Evolutionary conservation across 2,113 vertebrate species (phyloP).

Genomic region (Tachycineta bicolor): DNA sequence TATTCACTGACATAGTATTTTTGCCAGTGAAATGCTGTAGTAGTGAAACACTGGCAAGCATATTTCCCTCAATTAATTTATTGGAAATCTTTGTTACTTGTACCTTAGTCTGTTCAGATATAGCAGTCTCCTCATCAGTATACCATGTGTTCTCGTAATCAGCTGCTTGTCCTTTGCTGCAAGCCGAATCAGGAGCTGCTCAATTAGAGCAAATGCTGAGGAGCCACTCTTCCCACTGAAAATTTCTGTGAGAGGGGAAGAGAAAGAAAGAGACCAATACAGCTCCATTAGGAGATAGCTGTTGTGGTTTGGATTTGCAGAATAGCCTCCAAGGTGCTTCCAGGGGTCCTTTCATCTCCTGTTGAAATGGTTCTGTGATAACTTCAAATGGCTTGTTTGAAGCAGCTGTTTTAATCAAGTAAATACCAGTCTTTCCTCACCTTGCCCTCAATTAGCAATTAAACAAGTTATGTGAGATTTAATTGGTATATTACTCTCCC

Average conservation of each 20-base stretch:
- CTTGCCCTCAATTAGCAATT: constrained; percentile 42
- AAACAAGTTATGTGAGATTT: background rate
- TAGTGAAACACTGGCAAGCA: background rate
- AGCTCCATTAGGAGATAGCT: background rate
- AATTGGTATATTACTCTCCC: background rate
- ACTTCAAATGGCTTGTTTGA: constrained; percentile 48
- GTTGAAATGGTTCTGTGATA: background rate
- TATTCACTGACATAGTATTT: background rate
- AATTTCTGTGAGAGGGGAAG: background rate
- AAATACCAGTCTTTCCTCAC: background rate
- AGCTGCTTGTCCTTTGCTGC: background rate
- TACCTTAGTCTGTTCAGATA: background rate
- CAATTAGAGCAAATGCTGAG: constrained; percentile 8
- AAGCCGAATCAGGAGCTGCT: constrained; percentile 25
- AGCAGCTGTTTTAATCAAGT: constrained; percentile 56
- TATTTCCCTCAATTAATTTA: background rate
- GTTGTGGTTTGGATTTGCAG: background rate
- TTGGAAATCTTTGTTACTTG: background rate
- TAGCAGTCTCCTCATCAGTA: background rate
- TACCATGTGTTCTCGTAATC: background rate
- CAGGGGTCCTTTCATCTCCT: background rate
- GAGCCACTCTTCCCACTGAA: background rate
- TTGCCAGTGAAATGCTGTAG: background rate
- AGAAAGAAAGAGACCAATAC: background rate
- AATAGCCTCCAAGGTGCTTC: background rate